A percentile compares a stretch with the other conserved stretches of the same genome.
phyloP scores from a whole-genome alignment of 2,888 invertebrate genomes.

The Liodrosophila aerea region DNA sequence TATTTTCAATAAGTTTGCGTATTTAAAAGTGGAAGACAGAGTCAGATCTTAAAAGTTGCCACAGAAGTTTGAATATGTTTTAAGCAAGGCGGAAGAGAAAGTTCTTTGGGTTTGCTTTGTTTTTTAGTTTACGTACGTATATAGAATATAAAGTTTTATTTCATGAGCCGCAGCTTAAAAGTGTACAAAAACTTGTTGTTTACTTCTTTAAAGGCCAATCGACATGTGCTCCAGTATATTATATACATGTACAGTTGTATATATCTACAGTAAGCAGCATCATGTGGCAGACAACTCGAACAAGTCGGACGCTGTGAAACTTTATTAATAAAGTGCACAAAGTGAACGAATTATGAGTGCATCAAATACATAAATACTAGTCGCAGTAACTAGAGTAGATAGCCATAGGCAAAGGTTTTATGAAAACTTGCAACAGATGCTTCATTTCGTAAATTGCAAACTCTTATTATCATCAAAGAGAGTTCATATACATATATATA shows the following conservation, averaged over 20 bases:
- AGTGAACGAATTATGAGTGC: constrained; percentile 65
- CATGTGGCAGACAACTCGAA: constrained; percentile 34
- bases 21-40: background rate
- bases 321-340: constrained; percentile 74
- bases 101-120: constrained; percentile 6
- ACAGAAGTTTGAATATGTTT: constrained; percentile 24
- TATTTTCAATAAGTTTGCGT: too few relatives aligned
- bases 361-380: constrained; percentile 55
- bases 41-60: constrained; percentile 8
- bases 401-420: background rate
- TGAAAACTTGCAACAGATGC: constrained; percentile 32
- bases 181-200: constrained; percentile 29
- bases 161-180: constrained; percentile 40
- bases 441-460: constrained; percentile 59
- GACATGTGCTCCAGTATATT: constrained; percentile 7
- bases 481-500: too few relatives aligned
- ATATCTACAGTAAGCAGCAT: constrained; percentile 8
- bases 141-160: constrained; percentile 24
- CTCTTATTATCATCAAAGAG: constrained; percentile 65
- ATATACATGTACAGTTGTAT: background rate
- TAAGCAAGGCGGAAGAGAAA: constrained; percentile 16
- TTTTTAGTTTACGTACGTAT: constrained; percentile 8
- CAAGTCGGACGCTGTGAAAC: constrained; percentile 45
- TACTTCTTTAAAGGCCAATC: constrained; percentile 29
- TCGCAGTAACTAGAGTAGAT: constrained; percentile 12